Conservation (phyloP, 2,113 vertebrate species). For the Martes martes region DNA sequence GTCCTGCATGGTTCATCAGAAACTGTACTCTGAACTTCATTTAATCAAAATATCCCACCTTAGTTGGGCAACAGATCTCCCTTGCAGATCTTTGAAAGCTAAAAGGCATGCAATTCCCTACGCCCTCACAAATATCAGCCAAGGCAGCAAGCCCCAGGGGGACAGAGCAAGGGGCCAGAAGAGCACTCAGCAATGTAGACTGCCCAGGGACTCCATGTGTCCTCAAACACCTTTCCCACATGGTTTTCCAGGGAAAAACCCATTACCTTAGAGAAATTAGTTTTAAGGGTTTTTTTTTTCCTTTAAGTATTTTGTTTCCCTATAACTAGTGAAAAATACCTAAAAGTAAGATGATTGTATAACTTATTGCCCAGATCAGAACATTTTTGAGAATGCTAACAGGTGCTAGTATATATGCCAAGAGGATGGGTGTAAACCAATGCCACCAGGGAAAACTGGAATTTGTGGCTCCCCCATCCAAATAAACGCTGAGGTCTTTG, state of each 20-base stretch:
- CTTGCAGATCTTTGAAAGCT: neutral
- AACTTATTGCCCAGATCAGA: neutral
- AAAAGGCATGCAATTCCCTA: neutral
- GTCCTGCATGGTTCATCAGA: neutral
- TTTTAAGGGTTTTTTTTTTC: neutral
- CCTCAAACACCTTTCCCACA: neutral
- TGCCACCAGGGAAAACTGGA: neutral
- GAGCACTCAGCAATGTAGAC: neutral
- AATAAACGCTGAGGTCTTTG: neutral
- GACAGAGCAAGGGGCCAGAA: fast-evolving
- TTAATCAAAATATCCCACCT: neutral
- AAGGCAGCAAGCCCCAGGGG: neutral
- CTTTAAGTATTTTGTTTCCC: neutral
- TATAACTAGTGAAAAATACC: neutral
- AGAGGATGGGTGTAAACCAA: neutral
- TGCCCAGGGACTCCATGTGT: neutral
- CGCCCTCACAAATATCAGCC: too few relatives aligned
- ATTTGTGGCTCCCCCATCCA: neutral
- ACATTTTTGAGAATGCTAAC: neutral
- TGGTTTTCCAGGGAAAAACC: neutral
- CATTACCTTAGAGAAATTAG: neutral
- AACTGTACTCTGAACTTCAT: neutral
- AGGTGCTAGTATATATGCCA: neutral
- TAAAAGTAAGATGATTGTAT: neutral
- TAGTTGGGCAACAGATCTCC: neutral